Conservation (phyloP, 37 sponge, comb jelly and placozoan genomes). For the Oopsacas minuta region DNA sequence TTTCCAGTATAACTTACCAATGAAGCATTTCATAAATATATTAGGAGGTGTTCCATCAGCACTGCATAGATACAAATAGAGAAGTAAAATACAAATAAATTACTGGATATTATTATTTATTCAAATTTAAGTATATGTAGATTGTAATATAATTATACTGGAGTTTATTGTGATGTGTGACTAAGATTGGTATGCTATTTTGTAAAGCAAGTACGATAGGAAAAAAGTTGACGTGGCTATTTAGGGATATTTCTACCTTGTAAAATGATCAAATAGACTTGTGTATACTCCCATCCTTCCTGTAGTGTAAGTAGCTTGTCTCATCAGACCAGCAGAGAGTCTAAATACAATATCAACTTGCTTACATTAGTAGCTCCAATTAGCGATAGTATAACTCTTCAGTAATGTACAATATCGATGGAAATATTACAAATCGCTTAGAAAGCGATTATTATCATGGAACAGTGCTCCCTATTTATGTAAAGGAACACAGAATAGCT, state of each 20-base stretch:
- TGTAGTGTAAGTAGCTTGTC: conserved; percentile 91
- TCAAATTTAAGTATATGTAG: neutral
- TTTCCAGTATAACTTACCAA: neutral
- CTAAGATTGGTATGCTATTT: too few relatives aligned
- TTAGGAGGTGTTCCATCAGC: conserved; percentile 8
- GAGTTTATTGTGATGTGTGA: too few relatives aligned
- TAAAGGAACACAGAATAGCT: too few relatives aligned
- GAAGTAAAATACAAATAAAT: neutral
- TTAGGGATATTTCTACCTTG: neutral
- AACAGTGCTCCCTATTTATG: too few relatives aligned
- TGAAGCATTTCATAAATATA: neutral
- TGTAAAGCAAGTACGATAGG: too few relatives aligned
- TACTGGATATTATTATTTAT: neutral
- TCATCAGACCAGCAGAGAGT: conserved; percentile 73
- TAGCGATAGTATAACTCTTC: too few relatives aligned
- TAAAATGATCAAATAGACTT: conserved; percentile 45
- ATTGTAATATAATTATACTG: neutral
- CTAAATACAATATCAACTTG: too few relatives aligned
- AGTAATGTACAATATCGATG: too few relatives aligned
- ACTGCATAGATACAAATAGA: neutral
- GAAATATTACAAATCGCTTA: too few relatives aligned
- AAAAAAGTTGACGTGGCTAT: too few relatives aligned
- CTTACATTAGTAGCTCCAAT: too few relatives aligned
- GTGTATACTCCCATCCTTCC: conserved; percentile 74
- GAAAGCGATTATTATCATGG: too few relatives aligned